Base-by-base conservation (phyloP, 2,888 invertebrate genomes). In the Cryptophagus acutangulus region DNA sequence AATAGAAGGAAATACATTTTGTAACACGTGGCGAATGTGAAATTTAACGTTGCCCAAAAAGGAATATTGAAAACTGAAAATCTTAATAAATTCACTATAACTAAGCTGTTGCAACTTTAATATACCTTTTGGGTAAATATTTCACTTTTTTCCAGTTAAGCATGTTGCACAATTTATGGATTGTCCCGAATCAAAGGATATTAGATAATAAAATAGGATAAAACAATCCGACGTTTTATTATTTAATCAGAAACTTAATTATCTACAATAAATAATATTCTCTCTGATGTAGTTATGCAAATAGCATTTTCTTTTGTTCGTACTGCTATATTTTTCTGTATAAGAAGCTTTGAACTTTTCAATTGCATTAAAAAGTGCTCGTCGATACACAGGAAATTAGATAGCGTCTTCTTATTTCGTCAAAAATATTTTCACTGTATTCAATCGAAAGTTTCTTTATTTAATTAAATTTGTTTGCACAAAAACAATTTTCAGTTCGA, bases 1-100 rank as follows among this genome's bases (percentile, higher is more conserved):
- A 55, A 55, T 50, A 41, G 52, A 48, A 41, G 43, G 48, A 51
- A 50, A 52, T 55, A 52, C 52, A 52, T 55, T 53, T 52, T 48
- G 55, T 52, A 55, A 47, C 55, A 55, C 52, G 55, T 54, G 55
- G 50, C 38, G 48, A 49, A 40, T 43, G 46, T 46, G 38, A 48
- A 49, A 52, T 48, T 48, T 45, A 46, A 45, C 42, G 45, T 48
- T 44, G 41, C 49, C 41, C 40, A 46, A 38, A 17, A 29, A 30
- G 49, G 45, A 40, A 51, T 53, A 55, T 55, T 51, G 55, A 50
- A 52, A 53, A 55, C 40, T 48, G 48, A 48, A 52, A 54, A 51
- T 52, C 48, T 52, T 48, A 52, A 52, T 54, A 51, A 51, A 49
- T 51, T 33, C 31, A 3, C 18, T 6, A 26, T 14, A 41, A 29